A percentile compares a stretch with the other conserved stretches of the same genome.
Evolutionary conservation across 2,113 vertebrate species (phyloP).

Genomic region (Myotis davidii): DNA sequence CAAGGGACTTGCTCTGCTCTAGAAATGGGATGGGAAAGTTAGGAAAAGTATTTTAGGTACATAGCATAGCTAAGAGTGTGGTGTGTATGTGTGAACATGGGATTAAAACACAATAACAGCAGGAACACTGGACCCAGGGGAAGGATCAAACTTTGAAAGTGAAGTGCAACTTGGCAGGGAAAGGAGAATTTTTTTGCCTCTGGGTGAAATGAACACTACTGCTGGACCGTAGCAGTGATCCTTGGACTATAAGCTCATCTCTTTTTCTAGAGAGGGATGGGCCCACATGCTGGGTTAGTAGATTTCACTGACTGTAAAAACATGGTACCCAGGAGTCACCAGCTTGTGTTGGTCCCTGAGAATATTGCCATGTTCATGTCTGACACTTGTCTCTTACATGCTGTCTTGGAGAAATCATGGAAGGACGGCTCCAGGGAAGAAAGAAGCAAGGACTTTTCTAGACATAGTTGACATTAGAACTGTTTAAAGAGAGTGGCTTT

Average conservation of each 20-base stretch:
- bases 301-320: neutral
- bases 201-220: neutral
- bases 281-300: neutral
- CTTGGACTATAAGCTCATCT: neutral
- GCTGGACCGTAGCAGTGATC: neutral
- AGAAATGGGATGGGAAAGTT: neutral
- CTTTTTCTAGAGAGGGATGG: neutral
- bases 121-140: neutral
- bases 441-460: neutral
- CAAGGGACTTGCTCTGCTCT: neutral
- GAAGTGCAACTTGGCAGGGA: neutral
- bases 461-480: neutral
- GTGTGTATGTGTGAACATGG: neutral
- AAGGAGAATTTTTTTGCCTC: neutral
- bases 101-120: neutral
- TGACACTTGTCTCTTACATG: neutral
- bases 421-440: neutral
- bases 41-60: neutral
- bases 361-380: neutral
- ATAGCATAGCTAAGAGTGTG: neutral
- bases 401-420: neutral
- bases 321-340: neutral
- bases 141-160: neutral
- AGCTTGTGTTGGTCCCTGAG: neutral
- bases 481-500: neutral